Percentiles rank a stretch among this genome's conserved stretches.
Conservation (phyloP, 2,797 vertebrate genomes). For the Sarcoramphus papa region DNA sequence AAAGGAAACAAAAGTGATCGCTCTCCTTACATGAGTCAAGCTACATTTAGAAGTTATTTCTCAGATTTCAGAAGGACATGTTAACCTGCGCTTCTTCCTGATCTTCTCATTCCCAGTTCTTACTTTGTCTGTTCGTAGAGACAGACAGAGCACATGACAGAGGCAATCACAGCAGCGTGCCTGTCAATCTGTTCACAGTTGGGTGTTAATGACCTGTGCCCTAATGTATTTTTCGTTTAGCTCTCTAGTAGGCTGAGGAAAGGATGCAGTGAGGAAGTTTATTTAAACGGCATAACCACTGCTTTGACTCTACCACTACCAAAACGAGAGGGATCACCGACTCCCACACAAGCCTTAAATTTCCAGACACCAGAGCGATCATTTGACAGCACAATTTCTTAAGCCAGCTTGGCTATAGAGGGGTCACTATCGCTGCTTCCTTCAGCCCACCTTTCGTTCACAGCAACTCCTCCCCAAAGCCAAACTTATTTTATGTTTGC, state of each 20-base stretch:
- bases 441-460: neutral
- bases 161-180: neutral
- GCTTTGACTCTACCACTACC: neutral
- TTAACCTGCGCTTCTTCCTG: neutral
- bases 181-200: neutral
- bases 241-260: neutral
- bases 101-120: neutral
- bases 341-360: neutral
- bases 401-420: neutral
- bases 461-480: neutral
- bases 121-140: neutral
- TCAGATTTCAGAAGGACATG: neutral
- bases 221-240: neutral
- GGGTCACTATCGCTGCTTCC: neutral
- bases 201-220: too few relatives aligned
- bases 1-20: neutral
- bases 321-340: accelerated
- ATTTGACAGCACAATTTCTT: neutral
- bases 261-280: neutral
- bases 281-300: neutral
- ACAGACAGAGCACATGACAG: neutral
- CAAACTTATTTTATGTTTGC: neutral
- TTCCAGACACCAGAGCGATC: neutral
- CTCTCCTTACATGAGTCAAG: neutral
- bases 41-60: neutral